Evolutionary conservation across 2,888 invertebrate genomes (phyloP), one percentile per base, ranked within the genome.

Genomic region (Cerastis leucographa): DNA sequence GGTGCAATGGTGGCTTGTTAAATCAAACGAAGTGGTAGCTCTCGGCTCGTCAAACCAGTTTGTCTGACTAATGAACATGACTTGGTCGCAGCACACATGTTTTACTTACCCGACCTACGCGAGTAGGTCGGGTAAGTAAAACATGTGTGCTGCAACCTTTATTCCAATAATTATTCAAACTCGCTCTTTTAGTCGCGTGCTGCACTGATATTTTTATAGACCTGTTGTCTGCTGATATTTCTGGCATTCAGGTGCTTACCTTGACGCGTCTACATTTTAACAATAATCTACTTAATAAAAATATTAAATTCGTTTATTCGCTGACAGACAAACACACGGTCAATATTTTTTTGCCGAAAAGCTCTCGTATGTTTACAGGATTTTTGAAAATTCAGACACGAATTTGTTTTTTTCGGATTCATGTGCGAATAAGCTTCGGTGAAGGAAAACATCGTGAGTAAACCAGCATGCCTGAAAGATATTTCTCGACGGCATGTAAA

Each of bases 111-210:
- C n/a, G n/a, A n/a, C n/a, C n/a, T n/a, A n/a, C n/a, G n/a, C 35
- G 29, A 46, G 29, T 19, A 19, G 40, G 4, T n/a, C 29, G 29
- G 4, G 2, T 2, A 3, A 4, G 2, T 2, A 3, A n/a, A 29
- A 40, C 49, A 46, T 46, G n/a, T 56, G 29, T 59, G n/a, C 49
- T 4, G 2, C 35, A 35, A 73, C 76, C 81, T 77, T 73, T 61
- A 68, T 68, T 25, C n/a, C 14, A 59, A 75, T 71, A 59, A n/a
- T n/a, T n/a, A n/a, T n/a, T n/a, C 49, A 72, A 35, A 72, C 85
- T 83, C 62, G 70, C 72, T 76, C 83, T 71, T 83, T 83, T 71
- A 76, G 82, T 81, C n/a, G 22, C 82, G 40, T 66, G 22, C 59
- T 46, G 59, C 29, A 40, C 7, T 42, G 54, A 70, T 44, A 56